Percentiles rank a stretch among this genome's conserved stretches.
These are phyloP conservation scores for Columba janthina DNA, from an alignment of 2,113 vertebrate genomes.

Conservation along the genomic window DNA sequence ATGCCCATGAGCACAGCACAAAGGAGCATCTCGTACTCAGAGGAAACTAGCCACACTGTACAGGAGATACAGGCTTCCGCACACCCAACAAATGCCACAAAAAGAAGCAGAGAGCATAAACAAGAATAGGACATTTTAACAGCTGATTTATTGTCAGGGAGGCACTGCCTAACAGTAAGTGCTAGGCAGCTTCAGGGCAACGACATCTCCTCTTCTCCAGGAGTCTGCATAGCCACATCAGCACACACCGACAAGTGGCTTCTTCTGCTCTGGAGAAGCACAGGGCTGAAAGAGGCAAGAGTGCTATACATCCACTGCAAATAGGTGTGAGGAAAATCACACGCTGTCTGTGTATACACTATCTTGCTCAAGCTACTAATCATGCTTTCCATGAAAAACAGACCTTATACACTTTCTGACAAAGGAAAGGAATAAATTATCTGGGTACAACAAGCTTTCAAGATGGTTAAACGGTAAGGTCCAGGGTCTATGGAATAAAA, in stretches of 20 bases:
- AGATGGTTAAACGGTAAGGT: neutral
- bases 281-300: neutral
- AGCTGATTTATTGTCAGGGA: neutral
- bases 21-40: neutral
- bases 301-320: neutral
- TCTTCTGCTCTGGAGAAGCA: neutral
- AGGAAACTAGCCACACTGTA: neutral
- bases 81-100: neutral
- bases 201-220: neutral
- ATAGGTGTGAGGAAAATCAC: neutral
- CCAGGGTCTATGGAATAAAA: neutral
- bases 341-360: accelerated
- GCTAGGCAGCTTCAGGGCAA: neutral
- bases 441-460: neutral
- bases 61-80: neutral
- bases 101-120: neutral
- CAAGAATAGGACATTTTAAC: neutral
- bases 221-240: neutral
- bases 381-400: neutral
- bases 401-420: neutral
- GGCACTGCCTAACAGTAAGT: neutral
- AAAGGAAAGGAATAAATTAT: neutral
- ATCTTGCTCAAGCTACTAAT: neutral
- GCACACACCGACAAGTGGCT: accelerated
- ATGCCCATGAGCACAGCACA: neutral